Evolutionary conservation across 1,140 invertebrate genomes (phyloP).

Genomic region (Aricia agestis): DNA sequence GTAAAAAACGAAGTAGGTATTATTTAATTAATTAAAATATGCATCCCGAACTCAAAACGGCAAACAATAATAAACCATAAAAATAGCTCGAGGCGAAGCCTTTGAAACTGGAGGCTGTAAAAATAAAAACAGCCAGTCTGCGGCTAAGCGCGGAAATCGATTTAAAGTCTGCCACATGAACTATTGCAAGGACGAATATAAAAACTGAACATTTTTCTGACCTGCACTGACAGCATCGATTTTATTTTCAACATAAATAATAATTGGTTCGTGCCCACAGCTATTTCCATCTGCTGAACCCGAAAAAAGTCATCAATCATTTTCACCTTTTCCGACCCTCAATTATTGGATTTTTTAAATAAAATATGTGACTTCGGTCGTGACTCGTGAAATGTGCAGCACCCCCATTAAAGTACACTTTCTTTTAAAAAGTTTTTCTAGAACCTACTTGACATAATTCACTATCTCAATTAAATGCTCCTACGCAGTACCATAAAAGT

Average conservation of each 20-base stretch:
- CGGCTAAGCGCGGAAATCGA: slow-evolving; percentile 36
- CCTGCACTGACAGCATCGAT: not conserved
- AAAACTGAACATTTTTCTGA: slow-evolving; percentile 25
- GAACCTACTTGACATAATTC: not conserved
- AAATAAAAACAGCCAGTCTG: slow-evolving; percentile 37
- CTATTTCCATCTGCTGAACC: too few species aligned
- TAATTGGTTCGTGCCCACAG: not conserved
- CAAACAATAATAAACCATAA: slow-evolving; percentile 19
- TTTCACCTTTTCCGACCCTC: not conserved
- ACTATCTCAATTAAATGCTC: not conserved
- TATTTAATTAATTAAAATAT: slow-evolving; percentile 8
- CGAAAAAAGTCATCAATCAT: too few species aligned
- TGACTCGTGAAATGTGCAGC: not conserved
- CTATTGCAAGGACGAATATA: slow-evolving; percentile 23
- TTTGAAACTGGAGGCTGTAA: slow-evolving; percentile 29
- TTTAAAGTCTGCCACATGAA: slow-evolving; percentile 29
- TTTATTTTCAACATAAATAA: not conserved
- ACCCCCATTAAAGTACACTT: not conserved
- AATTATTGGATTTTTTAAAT: not conserved
- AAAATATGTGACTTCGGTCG: not conserved
- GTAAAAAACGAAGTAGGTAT: not conserved
- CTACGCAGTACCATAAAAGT: too few species aligned
- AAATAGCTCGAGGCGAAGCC: slow-evolving; percentile 28
- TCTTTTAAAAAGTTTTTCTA: not conserved
- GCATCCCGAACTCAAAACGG: slow-evolving; percentile 12